phyloP scores from a whole-genome alignment of 2,113 vertebrate genomes.

The Microtus montanus region DNA sequence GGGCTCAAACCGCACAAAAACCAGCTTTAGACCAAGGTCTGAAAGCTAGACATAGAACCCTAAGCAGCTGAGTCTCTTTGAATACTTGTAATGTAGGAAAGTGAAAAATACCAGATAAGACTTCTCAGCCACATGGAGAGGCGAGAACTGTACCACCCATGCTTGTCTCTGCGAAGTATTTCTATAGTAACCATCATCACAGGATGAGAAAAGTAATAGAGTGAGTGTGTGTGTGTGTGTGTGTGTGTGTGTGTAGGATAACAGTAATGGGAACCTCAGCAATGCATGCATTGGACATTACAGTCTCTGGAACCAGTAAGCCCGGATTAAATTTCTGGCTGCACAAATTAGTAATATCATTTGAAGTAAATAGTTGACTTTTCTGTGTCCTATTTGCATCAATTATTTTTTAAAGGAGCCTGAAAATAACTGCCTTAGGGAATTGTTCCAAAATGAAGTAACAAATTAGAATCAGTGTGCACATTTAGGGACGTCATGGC shows the following conservation, averaged over 20 bases:
- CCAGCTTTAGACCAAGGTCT: not conserved
- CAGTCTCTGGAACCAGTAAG: not conserved
- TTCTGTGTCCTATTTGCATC: not conserved
- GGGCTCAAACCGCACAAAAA: not conserved
- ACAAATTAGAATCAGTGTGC: too few species aligned
- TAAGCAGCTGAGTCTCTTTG: not conserved
- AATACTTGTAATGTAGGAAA: not conserved
- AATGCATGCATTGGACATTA: not conserved
- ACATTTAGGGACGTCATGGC: too few species aligned
- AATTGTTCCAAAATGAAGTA: not conserved
- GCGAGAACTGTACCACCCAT: not conserved
- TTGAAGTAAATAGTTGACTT: not conserved
- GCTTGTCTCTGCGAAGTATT: not conserved
- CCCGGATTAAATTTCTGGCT: not conserved
- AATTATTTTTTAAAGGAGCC: not conserved
- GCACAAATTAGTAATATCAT: not conserved
- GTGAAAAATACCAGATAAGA: not conserved
- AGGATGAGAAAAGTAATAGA: not conserved
- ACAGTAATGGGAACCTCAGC: not conserved
- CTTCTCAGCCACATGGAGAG: not conserved
- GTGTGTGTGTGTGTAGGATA: not conserved
- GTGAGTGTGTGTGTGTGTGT: not conserved
- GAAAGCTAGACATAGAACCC: not conserved
- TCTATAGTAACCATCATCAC: not conserved
- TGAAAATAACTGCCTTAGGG: not conserved